Conservation (phyloP, 2,888 invertebrate genomes). For the Drosophila buzzatii region DNA sequence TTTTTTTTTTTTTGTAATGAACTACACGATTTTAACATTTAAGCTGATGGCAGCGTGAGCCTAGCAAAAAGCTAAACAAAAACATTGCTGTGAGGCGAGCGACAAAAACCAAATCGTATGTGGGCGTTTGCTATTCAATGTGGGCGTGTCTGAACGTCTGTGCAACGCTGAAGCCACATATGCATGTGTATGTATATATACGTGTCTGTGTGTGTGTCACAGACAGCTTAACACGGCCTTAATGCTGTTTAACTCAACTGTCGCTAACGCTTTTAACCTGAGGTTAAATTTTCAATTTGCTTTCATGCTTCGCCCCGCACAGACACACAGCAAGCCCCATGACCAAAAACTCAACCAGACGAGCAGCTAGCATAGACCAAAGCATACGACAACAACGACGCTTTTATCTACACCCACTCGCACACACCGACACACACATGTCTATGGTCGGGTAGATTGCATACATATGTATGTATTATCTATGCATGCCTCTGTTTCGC, state of each 20-base stretch:
- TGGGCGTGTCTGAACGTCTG: conserved; percentile 51
- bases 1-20: conserved; percentile 57
- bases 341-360: conserved; percentile 27
- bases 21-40: conserved; percentile 78
- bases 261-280: conserved; percentile 79
- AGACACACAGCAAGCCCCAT: conserved; percentile 42
- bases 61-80: conserved; percentile 56
- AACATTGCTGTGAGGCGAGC: conserved; percentile 48
- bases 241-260: conserved; percentile 79
- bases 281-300: conserved; percentile 81
- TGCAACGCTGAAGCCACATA: conserved; percentile 13
- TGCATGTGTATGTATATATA: background rate
- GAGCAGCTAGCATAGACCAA: conserved; percentile 20
- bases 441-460: conserved; percentile 20
- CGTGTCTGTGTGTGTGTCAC: conserved; percentile 47
- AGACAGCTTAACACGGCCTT: conserved; percentile 77
- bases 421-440: conserved; percentile 9
- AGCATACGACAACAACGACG: conserved; percentile 47
- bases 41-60: conserved; percentile 45
- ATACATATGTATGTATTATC: conserved; percentile 47
- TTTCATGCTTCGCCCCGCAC: conserved; percentile 56
- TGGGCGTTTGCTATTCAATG: conserved; percentile 43
- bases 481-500: conserved; percentile 53
- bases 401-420: conserved; percentile 45
- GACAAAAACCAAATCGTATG: conserved; percentile 47